Conservation (phyloP, 2,113 vertebrate species). For the Grammatotria lemairii region DNA sequence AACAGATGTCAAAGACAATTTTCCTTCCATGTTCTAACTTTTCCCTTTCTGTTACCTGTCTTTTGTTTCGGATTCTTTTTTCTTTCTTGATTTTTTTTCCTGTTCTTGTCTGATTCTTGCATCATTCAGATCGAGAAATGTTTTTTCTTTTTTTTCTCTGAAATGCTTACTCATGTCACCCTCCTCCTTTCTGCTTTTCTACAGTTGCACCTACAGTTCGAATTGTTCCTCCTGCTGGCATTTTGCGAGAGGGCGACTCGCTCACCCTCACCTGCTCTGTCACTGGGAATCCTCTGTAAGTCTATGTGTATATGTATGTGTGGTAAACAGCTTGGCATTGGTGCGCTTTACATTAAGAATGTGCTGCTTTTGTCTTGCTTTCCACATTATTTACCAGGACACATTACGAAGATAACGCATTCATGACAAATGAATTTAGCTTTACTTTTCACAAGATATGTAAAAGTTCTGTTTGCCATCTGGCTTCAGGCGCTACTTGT, state of each 20-base stretch:
- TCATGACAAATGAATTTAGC: not conserved
- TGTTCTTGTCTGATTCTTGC: not conserved
- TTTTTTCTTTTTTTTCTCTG: not conserved
- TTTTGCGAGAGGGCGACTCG: slow-evolving; percentile 84
- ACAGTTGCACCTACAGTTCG: slow-evolving; percentile 82
- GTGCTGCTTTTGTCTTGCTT: not conserved
- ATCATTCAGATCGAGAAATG: not conserved
- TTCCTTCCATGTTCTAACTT: slow-evolving; percentile 5
- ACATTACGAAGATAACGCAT: not conserved
- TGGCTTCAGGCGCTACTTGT: not conserved
- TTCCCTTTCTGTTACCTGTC: not conserved
- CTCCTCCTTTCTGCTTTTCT: not conserved
- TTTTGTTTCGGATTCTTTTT: not conserved
- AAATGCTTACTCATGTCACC: not conserved
- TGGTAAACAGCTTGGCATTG: not conserved
- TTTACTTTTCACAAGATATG: not conserved
- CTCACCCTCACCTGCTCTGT: slow-evolving; percentile 80
- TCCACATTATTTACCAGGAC: not conserved
- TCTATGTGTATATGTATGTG: slow-evolving; percentile 23
- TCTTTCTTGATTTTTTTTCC: not conserved
- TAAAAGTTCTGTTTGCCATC: not conserved
- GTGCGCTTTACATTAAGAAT: not conserved
- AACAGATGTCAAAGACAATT: slow-evolving; percentile 46
- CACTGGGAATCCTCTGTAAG: slow-evolving; percentile 85
- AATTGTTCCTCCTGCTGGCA: slow-evolving; percentile 78